phyloP scores from a whole-genome alignment of 1,140 invertebrate species.

The Drosophila sproati region DNA sequence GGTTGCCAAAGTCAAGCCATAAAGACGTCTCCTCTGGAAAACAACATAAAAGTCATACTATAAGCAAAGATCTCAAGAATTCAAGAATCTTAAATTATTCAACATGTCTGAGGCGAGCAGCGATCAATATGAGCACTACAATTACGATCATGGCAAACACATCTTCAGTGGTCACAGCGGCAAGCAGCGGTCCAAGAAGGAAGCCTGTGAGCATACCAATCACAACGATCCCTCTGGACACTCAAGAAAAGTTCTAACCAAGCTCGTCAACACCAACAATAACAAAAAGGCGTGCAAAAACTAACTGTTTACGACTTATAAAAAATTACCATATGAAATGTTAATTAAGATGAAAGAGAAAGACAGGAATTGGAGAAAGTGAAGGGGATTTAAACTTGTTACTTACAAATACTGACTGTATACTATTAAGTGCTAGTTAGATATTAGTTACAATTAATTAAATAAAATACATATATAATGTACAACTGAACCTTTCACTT shows the following conservation, averaged over 20 bases:
- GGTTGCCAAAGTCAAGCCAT: constrained; percentile 1
- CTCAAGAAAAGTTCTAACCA: constrained; percentile 95
- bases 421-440: neutral
- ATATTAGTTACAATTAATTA: constrained; percentile 1
- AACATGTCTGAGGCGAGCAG: constrained; percentile 86
- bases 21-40: constrained; percentile 31
- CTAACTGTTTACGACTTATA: constrained; percentile 25
- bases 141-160: constrained; percentile 95
- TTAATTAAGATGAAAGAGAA: constrained; percentile 22
- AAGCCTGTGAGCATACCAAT: constrained; percentile 93
- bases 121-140: constrained; percentile 96
- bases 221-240: constrained; percentile 95
- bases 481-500: neutral
- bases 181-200: constrained; percentile 94
- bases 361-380: constrained; percentile 22
- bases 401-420: constrained; percentile 6
- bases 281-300: constrained; percentile 85
- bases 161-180: constrained; percentile 92
- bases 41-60: constrained; percentile 72
- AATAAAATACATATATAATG: neutral
- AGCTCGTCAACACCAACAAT: constrained; percentile 93
- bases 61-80: constrained; percentile 73
- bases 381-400: constrained; percentile 1
- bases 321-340: constrained; percentile 12
- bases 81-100: neutral